A percentile compares a stretch with the other conserved stretches of the same genome.
Conservation (phyloP, 2,797 vertebrate species). For the Acipenser transmontanus region DNA sequence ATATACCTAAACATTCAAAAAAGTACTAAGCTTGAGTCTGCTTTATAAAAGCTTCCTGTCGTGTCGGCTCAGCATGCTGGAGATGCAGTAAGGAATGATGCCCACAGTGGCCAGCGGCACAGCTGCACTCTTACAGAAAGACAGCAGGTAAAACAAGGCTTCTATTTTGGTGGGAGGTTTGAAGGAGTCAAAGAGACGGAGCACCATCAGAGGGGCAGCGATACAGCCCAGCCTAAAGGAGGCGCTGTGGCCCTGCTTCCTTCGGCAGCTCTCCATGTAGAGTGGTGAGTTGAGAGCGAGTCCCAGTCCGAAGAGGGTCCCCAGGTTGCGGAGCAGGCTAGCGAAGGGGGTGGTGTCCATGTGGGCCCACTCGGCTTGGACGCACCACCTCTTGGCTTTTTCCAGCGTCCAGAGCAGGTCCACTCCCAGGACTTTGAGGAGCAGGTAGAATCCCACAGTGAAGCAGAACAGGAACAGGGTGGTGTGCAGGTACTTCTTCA, state of each 20-base stretch:
- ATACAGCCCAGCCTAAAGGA: conserved; percentile 59
- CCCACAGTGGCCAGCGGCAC: conserved; percentile 76
- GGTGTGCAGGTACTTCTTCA: conserved; percentile 66
- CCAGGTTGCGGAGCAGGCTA: conserved; percentile 87
- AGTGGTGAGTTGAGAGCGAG: conserved; percentile 78
- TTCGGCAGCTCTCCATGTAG: conserved; percentile 52
- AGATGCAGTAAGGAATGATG: conserved; percentile 80
- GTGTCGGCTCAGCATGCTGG: conserved; percentile 50
- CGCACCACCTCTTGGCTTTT: conserved; percentile 81
- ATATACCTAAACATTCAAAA: no score
- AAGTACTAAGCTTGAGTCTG: no score
- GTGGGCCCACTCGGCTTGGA: conserved; percentile 77
- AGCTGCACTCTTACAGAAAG: conserved; percentile 83
- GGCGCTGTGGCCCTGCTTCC: conserved; percentile 45
- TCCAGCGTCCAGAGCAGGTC: conserved; percentile 91
- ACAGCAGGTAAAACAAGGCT: conserved; percentile 78
- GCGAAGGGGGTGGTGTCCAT: conserved; percentile 87
- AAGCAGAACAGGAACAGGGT: conserved; percentile 79
- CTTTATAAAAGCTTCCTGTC: conserved; percentile 64
- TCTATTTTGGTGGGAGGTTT: conserved; percentile 74
- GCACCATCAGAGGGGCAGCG: conserved; percentile 60
- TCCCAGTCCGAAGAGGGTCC: conserved; percentile 82
- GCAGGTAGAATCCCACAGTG: conserved; percentile 79
- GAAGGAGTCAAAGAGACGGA: conserved; percentile 82
- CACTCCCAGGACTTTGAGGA: conserved; percentile 71